phyloP scores from a whole-genome alignment of 2,797 vertebrate genomes.

The Phalloptychus januarius region DNA sequence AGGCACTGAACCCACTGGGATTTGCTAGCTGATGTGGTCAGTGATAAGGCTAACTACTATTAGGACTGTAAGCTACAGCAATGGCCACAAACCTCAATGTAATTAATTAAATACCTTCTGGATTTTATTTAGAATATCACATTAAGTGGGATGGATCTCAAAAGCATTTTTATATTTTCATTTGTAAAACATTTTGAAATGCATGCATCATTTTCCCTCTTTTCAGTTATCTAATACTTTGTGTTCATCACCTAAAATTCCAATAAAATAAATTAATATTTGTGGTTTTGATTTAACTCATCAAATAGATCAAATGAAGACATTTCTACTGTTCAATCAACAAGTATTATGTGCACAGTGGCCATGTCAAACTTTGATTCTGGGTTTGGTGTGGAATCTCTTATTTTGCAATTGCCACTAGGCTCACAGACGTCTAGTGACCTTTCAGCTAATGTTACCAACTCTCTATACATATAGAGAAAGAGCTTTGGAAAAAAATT shows the following conservation, averaged over 20 bases:
- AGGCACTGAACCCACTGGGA: not conserved
- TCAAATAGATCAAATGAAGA: not conserved
- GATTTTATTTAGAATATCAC: not conserved
- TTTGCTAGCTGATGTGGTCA: not conserved
- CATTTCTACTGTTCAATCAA: not conserved
- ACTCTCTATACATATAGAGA: not conserved
- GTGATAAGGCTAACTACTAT: not conserved
- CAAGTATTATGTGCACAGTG: not conserved
- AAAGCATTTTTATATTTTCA: not conserved
- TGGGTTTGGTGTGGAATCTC: not conserved
- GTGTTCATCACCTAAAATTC: not conserved
- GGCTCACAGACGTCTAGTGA: not conserved
- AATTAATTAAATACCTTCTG: not conserved
- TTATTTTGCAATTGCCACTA: not conserved
- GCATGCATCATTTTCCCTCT: not conserved
- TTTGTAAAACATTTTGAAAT: not conserved
- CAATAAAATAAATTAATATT: not conserved
- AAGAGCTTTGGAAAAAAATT: too few species aligned
- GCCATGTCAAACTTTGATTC: not conserved
- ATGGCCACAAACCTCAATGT: not conserved
- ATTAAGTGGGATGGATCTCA: not conserved
- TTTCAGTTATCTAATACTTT: not conserved
- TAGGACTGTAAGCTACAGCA: not conserved
- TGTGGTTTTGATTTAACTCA: not conserved
- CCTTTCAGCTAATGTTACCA: not conserved